These are phyloP conservation scores for Gisinianus flammeolus DNA, from an alignment of 2,888 invertebrate species.

Conservation along the genomic window DNA sequence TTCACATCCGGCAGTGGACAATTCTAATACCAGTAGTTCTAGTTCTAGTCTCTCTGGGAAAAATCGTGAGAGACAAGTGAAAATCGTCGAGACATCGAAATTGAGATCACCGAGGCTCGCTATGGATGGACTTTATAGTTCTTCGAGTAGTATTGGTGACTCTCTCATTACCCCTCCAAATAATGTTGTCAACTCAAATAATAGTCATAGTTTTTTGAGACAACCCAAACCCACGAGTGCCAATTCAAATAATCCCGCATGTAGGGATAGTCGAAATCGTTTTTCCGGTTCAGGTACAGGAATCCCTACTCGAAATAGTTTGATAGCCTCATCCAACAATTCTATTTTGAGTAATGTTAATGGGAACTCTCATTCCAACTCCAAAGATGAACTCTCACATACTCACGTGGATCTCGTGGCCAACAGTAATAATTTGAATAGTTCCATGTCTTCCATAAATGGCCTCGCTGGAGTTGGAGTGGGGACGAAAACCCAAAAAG, in stretches of 20 bases:
- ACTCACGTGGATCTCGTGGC: slow-evolving; percentile 41
- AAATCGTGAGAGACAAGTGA: slow-evolving; percentile 35
- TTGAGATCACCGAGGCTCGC: slow-evolving; percentile 22
- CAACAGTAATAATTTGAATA: slow-evolving; percentile 29
- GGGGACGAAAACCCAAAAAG: no score
- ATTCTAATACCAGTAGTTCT: slow-evolving; percentile 4
- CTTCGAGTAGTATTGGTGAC: not conserved
- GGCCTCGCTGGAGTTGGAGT: slow-evolving; percentile 61
- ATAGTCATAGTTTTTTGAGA: slow-evolving; percentile 49
- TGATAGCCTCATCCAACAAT: slow-evolving; percentile 41
- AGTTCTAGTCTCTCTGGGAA: slow-evolving; percentile 12
- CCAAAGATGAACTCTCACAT: slow-evolving; percentile 40
- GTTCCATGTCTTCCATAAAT: slow-evolving; percentile 50
- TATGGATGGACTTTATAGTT: slow-evolving; percentile 16
- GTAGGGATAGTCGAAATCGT: slow-evolving; percentile 50
- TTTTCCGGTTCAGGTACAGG: slow-evolving; percentile 52
- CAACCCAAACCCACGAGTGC: slow-evolving; percentile 47
- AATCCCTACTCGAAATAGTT: slow-evolving; percentile 56
- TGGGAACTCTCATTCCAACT: slow-evolving; percentile 38
- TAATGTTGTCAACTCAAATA: slow-evolving; percentile 9
- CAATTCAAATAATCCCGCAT: slow-evolving; percentile 15
- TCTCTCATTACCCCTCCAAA: not conserved
- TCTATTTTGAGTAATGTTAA: slow-evolving; percentile 28
- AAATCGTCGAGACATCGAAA: slow-evolving; percentile 42
- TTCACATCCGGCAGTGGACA: slow-evolving; percentile 17